These are phyloP conservation scores for Chrysoperla carnea DNA, from an alignment of 1,140 invertebrate genomes.

Conservation along the genomic window DNA sequence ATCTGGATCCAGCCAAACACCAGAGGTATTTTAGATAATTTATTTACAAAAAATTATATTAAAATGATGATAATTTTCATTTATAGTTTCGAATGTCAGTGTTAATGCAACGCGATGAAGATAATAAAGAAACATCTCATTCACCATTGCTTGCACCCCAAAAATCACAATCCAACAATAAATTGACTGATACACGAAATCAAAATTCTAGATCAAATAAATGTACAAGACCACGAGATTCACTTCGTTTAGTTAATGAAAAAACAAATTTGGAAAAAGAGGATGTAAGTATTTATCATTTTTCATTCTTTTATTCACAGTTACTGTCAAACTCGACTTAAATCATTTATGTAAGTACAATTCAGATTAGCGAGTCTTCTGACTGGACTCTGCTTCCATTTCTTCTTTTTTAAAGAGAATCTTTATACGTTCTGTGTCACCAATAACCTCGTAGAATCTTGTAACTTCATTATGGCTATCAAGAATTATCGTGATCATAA, in stretches of 20 bases:
- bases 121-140: constrained; percentile 24
- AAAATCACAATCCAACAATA: constrained; percentile 6
- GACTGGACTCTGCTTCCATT: too few relatives aligned
- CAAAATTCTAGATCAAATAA: constrained; percentile 21
- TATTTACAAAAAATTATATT: not conserved
- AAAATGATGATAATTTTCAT: not conserved
- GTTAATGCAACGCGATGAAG: constrained; percentile 38
- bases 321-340: too few relatives aligned
- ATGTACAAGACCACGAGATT: constrained; percentile 21
- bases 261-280: constrained; percentile 27
- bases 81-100: constrained; percentile 50
- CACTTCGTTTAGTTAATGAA: constrained; percentile 34
- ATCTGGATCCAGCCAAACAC: constrained; percentile 19
- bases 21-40: constrained; percentile 22
- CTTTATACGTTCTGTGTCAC: too few relatives aligned
- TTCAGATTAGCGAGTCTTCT: too few relatives aligned
- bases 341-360: too few relatives aligned
- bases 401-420: too few relatives aligned
- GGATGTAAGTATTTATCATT: constrained; percentile 21
- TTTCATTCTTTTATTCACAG: too few relatives aligned
- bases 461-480: too few relatives aligned
- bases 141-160: constrained; percentile 16
- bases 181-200: constrained; percentile 12
- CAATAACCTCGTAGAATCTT: too few relatives aligned
- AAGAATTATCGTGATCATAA: too few relatives aligned